Evolutionary conservation across 2,888 invertebrate species (phyloP).

Genomic region (Actias luna): DNA sequence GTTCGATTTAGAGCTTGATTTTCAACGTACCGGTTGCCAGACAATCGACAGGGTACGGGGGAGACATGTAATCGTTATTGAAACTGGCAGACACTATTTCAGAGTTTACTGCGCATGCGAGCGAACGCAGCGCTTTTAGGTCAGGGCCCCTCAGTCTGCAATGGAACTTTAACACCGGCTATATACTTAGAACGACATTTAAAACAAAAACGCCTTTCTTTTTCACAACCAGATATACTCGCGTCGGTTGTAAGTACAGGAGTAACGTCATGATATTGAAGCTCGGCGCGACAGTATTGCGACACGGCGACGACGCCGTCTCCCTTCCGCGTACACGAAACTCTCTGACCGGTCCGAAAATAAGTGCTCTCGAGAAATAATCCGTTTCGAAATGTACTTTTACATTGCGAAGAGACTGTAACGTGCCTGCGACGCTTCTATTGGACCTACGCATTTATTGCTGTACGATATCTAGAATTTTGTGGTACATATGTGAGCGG

Average conservation of each 20-base stretch:
- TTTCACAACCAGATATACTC: conserved; percentile 32
- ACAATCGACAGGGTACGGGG: conserved; percentile 59
- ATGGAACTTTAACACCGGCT: conserved; percentile 59
- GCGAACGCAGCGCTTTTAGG: conserved; percentile 62
- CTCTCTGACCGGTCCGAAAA: conserved; percentile 47
- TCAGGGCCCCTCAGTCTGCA: conserved; percentile 74
- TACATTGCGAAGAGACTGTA: conserved; percentile 42
- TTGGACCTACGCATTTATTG: conserved; percentile 28
- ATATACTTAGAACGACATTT: conserved; percentile 61
- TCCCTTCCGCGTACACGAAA: conserved; percentile 40
- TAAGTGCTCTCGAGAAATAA: conserved; percentile 49
- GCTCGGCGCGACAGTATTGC: conserved; percentile 27
- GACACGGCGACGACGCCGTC: conserved; percentile 26
- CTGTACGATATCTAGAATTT: conserved; percentile 38
- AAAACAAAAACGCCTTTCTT: not conserved
- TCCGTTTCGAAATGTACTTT: conserved; percentile 39
- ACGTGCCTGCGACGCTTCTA: conserved; percentile 36
- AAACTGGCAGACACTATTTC: conserved; percentile 64
- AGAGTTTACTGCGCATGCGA: conserved; percentile 68
- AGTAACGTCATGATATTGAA: conserved; percentile 37
- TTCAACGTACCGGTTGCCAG: conserved; percentile 51
- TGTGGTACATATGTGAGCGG: conserved; percentile 48
- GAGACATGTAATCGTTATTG: conserved; percentile 73
- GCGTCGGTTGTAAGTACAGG: conserved; percentile 6
- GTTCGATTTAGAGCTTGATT: conserved; percentile 43